These are phyloP conservation scores for Epinephelus coioides DNA, from an alignment of 2,797 vertebrate genomes.

Conservation along the genomic window DNA sequence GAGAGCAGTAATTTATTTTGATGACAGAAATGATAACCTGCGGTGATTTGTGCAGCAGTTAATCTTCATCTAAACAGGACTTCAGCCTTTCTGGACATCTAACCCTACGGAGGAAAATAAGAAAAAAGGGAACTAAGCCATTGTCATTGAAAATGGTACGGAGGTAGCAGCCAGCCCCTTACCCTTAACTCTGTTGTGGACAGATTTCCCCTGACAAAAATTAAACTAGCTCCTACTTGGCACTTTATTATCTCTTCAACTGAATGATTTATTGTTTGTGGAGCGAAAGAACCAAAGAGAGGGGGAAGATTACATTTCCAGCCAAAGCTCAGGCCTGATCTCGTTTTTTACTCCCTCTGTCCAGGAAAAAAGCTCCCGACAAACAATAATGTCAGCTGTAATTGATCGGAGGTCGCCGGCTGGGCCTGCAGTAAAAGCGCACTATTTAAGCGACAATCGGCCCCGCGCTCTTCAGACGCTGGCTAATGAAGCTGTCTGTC, in stretches of 20 bases:
- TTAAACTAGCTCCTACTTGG: constrained; percentile 90
- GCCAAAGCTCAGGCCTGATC: constrained; percentile 83
- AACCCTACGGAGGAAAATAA: constrained; percentile 67
- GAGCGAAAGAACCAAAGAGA: constrained; percentile 88
- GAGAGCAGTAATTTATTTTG: constrained; percentile 74
- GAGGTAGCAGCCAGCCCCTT: constrained; percentile 68
- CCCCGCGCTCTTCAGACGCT: constrained; percentile 87
- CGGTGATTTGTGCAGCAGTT: constrained; percentile 74
- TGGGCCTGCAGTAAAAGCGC: constrained; percentile 88
- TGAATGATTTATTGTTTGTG: constrained; percentile 94
- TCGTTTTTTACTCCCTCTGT: constrained; percentile 81
- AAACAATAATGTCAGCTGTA: constrained; percentile 89
- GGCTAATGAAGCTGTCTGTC: constrained; percentile 92
- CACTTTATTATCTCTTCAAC: constrained; percentile 93
- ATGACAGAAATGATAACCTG: constrained; percentile 76
- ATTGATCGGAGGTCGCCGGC: constrained; percentile 88
- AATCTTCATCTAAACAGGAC: constrained; percentile 76
- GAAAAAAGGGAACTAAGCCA: constrained; percentile 67
- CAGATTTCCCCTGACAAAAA: constrained; percentile 92
- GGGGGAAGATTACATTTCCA: constrained; percentile 91
- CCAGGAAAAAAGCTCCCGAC: constrained; percentile 86
- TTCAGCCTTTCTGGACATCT: constrained; percentile 59
- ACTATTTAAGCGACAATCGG: constrained; percentile 92
- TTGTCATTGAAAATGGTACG: constrained; percentile 73
- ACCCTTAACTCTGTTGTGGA: constrained; percentile 82